A percentile compares a stretch with the other conserved stretches of the same genome.
Evolutionary conservation across 1,140 invertebrate species (phyloP).

Genomic region (Battus philenor): DNA sequence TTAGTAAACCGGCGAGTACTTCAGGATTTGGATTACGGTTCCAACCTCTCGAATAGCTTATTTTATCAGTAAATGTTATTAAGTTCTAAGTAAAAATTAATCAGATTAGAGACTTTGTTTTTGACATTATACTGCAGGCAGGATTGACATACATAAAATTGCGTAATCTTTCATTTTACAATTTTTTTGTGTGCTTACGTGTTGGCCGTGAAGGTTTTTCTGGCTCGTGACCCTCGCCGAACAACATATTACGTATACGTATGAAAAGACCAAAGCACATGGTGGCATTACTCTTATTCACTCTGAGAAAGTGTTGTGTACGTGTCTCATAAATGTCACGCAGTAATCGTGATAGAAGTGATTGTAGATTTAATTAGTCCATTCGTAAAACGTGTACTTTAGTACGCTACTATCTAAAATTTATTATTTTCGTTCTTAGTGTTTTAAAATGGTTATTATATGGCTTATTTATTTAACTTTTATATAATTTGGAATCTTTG

Average conservation of each 20-base stretch:
- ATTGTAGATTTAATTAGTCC: slow-evolving; percentile 25
- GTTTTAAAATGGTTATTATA: slow-evolving; percentile 12
- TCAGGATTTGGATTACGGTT: slow-evolving; percentile 49
- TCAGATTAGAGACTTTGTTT: too few relatives aligned
- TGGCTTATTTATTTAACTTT: too few relatives aligned
- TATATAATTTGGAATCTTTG: too few relatives aligned
- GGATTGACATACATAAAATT: slow-evolving; percentile 51
- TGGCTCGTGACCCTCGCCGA: slow-evolving; percentile 65
- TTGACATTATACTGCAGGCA: slow-evolving; percentile 21
- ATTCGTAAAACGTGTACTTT: slow-evolving; percentile 7
- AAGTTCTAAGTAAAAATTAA: too few relatives aligned
- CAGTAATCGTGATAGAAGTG: slow-evolving; percentile 26
- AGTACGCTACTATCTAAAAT: neutral
- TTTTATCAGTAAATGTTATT: too few relatives aligned
- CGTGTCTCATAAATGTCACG: slow-evolving; percentile 32
- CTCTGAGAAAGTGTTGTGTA: slow-evolving; percentile 36
- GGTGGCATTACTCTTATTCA: slow-evolving; percentile 31
- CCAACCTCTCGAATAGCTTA: slow-evolving; percentile 27
- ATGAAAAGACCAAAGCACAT: slow-evolving; percentile 48
- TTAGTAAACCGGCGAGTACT: slow-evolving; percentile 43
- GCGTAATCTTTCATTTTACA: slow-evolving; percentile 71
- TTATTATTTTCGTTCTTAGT: neutral
- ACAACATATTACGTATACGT: slow-evolving; percentile 43
- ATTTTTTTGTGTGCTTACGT: slow-evolving; percentile 70
- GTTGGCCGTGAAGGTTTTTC: slow-evolving; percentile 68